These are phyloP conservation scores for Xylocampa areola DNA, from an alignment of 2,888 invertebrate genomes.

Conservation along the genomic window DNA sequence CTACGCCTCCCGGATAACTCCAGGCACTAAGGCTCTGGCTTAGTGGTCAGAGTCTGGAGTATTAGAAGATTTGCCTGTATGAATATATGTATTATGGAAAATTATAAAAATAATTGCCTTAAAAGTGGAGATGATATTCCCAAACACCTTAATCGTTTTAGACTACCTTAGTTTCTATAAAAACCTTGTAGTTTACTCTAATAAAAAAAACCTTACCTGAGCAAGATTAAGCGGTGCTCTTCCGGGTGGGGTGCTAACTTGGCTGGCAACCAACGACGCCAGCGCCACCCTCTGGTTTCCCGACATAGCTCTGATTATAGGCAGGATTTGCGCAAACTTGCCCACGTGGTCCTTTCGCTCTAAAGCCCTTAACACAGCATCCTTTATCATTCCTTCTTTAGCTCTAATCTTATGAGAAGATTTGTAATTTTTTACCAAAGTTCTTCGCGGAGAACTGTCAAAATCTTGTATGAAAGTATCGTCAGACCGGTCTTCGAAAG, in stretches of 20 bases:
- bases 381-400: constrained; percentile 86
- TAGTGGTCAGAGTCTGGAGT: too few relatives aligned
- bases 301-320: constrained; percentile 91
- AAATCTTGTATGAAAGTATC: constrained; percentile 68
- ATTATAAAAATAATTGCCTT: too few relatives aligned
- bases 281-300: constrained; percentile 90
- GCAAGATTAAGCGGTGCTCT: constrained; percentile 86
- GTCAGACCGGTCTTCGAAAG: constrained; percentile 77
- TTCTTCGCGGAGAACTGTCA: constrained; percentile 67
- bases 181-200: too few relatives aligned
- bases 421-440: constrained; percentile 74
- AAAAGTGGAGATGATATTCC: too few relatives aligned
- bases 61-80: too few relatives aligned
- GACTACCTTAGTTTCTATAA: not conserved
- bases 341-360: constrained; percentile 90
- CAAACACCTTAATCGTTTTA: not conserved
- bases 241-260: constrained; percentile 89
- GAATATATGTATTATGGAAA: too few relatives aligned
- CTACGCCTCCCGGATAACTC: too few relatives aligned
- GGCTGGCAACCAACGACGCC: constrained; percentile 91
- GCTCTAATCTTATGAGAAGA: constrained; percentile 70
- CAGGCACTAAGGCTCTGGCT: too few relatives aligned
- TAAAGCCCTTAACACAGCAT: constrained; percentile 89
- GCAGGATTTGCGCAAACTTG: constrained; percentile 91
- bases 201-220: constrained; percentile 85